These are phyloP conservation scores for Sciurus niger DNA, from an alignment of 2,113 vertebrate genomes.

Conservation along the genomic window DNA sequence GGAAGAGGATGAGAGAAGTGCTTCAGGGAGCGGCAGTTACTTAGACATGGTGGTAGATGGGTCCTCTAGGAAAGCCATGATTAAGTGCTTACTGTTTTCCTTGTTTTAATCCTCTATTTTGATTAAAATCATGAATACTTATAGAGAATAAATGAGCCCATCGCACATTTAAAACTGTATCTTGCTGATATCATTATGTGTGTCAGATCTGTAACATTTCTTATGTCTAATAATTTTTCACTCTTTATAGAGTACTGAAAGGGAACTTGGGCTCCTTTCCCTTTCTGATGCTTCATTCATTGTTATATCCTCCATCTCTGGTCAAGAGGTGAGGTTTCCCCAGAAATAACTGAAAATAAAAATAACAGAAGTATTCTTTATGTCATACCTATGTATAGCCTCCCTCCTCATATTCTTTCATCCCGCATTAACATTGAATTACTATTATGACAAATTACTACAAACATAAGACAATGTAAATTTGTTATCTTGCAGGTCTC, in stretches of 20 bases:
- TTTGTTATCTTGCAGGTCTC: background rate
- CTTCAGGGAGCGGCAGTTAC: background rate
- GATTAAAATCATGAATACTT: slow-evolving; percentile 25
- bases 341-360: background rate
- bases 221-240: background rate
- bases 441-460: background rate
- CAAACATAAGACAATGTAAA: background rate
- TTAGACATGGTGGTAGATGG: background rate
- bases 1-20: background rate
- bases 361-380: background rate
- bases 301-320: background rate
- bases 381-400: background rate
- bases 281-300: background rate
- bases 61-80: background rate
- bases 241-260: background rate
- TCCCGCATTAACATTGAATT: background rate
- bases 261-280: background rate
- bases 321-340: background rate
- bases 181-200: background rate
- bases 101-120: slow-evolving; percentile 23
- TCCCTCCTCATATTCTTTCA: background rate
- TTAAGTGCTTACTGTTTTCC: slow-evolving; percentile 29
- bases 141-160: background rate
- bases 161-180: background rate
- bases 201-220: background rate